Evolutionary conservation across 2,888 invertebrate genomes (phyloP).

Genomic region (Meteorus colon): DNA sequence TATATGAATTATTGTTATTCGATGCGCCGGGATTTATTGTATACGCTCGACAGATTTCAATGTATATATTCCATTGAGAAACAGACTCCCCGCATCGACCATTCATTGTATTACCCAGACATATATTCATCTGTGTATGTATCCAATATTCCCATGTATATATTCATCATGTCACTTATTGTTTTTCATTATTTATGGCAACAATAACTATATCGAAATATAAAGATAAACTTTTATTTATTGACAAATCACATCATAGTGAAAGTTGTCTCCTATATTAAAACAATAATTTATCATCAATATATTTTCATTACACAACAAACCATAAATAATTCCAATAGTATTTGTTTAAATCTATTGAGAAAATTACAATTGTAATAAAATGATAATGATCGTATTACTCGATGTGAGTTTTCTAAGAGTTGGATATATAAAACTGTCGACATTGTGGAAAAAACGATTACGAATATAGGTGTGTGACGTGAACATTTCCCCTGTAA

Average conservation of each 20-base stretch:
- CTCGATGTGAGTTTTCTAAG: constrained; percentile 1
- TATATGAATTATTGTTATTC: constrained; percentile 35
- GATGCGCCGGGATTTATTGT: constrained; percentile 28
- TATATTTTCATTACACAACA: background rate
- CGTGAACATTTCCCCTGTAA: constrained; percentile 15
- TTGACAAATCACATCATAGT: constrained; percentile 4
- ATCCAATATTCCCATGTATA: background rate
- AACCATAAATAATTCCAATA: background rate
- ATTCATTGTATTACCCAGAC: constrained; percentile 8
- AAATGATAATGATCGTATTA: background rate
- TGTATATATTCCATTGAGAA: constrained; percentile 24
- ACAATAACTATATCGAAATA: background rate
- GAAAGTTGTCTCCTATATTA: background rate
- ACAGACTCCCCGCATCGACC: background rate
- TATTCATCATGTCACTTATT: background rate
- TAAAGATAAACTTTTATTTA: background rate
- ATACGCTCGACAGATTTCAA: constrained; percentile 2
- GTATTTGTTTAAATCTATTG: background rate
- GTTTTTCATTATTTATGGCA: background rate
- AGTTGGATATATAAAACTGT: constrained; percentile 6
- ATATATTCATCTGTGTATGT: background rate
- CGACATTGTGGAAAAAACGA: background rate
- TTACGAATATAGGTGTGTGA: background rate
- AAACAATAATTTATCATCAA: constrained; percentile 5
- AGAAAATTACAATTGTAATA: background rate